Evolutionary conservation across 2,113 vertebrate genomes (phyloP), one percentile per base, ranked within the genome.

Genomic region (Nycticorax nycticorax): DNA sequence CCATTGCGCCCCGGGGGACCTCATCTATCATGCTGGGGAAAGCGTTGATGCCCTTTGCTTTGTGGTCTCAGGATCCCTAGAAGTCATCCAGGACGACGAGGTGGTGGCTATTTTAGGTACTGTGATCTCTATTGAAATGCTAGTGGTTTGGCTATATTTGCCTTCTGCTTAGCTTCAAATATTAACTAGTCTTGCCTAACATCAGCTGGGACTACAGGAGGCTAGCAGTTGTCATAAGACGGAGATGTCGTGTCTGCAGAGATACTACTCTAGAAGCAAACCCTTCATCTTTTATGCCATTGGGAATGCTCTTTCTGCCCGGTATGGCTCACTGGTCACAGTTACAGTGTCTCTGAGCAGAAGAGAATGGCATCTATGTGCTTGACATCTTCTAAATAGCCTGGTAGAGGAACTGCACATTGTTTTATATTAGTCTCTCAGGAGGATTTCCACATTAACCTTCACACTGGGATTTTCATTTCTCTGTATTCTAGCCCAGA

Each of bases 71-170:
- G 99, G 99, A 90, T 99, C 99, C 62, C 98, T 99, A 89, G 99
- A 99, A 98, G 99, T 99, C 98, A 99, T 99, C 96, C 99, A 99
- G 98, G 99, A 99, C 59, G 99, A 99, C 20, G 99, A 99, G 97
- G 99, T 99, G 98, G 99, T 99, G 90, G 99, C 99, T 96, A 99
- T 99, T 97, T 98, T 99, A 96, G 99, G 99, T 99, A 98, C 97
- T 97, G 97, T 97, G 60, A 41, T 71, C 80, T 80, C 85, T 77
- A 3, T 15, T 81, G 82, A 41, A 56, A 30, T 6, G 97, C 68
- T 69, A 1, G 39, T 50, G n/a, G 8, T 68, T 76, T 75, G 66
- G 47, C 32, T 59, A 3, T 59, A 12, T 86, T 92, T 88, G 41
- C 27, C n/a, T 83, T 85, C 43, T 60, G 72, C 24, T 53, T 85